Evolutionary conservation across 2,797 vertebrate species (phyloP), one percentile per base, ranked within the genome.

Genomic region (Cheirogaleus major): DNA sequence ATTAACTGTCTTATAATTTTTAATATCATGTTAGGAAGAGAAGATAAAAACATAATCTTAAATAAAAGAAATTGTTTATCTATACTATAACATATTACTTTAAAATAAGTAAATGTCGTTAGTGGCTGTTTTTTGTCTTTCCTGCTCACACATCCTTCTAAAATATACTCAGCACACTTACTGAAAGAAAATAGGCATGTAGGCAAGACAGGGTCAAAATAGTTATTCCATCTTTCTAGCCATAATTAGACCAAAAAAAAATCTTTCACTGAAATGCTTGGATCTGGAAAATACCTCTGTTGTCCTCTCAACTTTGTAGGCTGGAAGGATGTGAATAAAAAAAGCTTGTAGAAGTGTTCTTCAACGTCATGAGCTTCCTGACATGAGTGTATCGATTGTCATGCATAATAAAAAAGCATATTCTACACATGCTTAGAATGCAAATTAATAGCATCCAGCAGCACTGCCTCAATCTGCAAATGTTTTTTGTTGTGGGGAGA

Each of bases 401-500:
- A 83, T 5, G 3, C 10, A 79, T 95, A 87, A 0, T 57, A 32
- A 63, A 83, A 65, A 65, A n/a, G 7, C 5, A 50, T 3, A 75
- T 11, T 20, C 20, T 89, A 11, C 3, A 45, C 4, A 23, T 59
- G 23, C 10, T 8, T 4, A 63, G 12, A 0, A 27, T 63, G 23
- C 2, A 63, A 59, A 9, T 65, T 63, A 69, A 12, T 43, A 13
- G 1, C 38, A 32, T 30, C 57, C 32, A 1, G 14, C 20, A 65
- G 13, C 10, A n/a, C 4, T 30, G 35, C 11, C 9, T 70, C 61
- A 15, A 38, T 0, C 7, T 2, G 5, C 2, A 5, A 25, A 0
- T 90, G 45, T 70, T 41, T 38, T 14, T 69, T 57, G 12, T n/a
- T 78, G 20, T 41, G 3, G 45, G 25, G 41, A 15, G 12, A 18